Base-by-base conservation (phyloP, 2,113 vertebrate genomes). In the Hylia prasina region DNA sequence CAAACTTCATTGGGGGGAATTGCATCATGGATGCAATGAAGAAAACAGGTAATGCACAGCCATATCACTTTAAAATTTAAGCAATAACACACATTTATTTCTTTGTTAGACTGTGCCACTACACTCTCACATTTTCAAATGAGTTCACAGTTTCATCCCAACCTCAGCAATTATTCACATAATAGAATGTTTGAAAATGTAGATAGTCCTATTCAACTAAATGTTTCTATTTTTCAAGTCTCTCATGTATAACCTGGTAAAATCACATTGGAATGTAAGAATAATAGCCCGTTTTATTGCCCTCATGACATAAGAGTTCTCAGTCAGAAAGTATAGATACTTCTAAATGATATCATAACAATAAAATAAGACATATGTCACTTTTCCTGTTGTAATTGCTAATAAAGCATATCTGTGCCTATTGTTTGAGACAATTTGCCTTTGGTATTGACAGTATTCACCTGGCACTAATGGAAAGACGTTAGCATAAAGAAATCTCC, bases 261-360 rank as follows among this genome's bases (percentile, higher is more conserved):
- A 92, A 80, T 50, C 27, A 77, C 7, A 2, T 51, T 42, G 17
- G 31, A 94, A 85, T 45, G 60, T n/a, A 89, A 92, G 25, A 81
- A 87, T 33, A 75, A 82, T 95, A 93, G 9, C 9, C 15, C 11
- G 47, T 45, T 94, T 89, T 86, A 72, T 42, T 94, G 44, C 31
- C 44, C 60, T 76, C 75, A 61, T 89, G 82, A 57, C 35, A 83
- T 47, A 93, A 94, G 68, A 60, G 37, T 76, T 94, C 82, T 83
- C 80, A 87, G 35, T 85, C 37, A 8, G 39, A 87, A 93, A 64
- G 79, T 53, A 60, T 45, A 71, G 45, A 18, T 87, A 89, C 28
- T 84, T 95, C 82, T 90, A 37, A 73, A 70, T 56, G 17, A 75
- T 80, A 75, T 70, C 92, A 70, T 72, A 93, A 92, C 64, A 96